Evolutionary conservation across 1,140 invertebrate species (phyloP).

Genomic region (Lepidurus packardi): DNA sequence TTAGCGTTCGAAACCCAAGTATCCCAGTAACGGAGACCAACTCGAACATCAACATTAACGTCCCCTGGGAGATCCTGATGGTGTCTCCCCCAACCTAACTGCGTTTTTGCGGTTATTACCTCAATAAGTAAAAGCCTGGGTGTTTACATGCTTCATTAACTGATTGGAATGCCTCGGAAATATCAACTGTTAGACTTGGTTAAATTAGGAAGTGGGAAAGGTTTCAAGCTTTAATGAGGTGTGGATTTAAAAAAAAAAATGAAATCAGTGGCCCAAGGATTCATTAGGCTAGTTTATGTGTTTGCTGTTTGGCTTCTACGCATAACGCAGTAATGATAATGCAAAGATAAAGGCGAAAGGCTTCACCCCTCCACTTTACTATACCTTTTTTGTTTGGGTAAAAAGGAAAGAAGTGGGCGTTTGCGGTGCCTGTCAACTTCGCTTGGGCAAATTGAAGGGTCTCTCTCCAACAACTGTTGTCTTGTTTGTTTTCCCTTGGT

Average conservation of each 20-base stretch:
- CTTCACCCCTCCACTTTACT: background rate
- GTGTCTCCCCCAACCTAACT: background rate
- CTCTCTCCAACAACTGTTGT: constrained; percentile 21
- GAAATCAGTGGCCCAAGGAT: background rate
- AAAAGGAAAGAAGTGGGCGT: constrained; percentile 18
- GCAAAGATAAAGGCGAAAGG: background rate
- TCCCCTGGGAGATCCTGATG: background rate
- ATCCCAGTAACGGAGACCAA: background rate
- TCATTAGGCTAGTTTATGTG: background rate
- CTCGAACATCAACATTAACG: background rate
- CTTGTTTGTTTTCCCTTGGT: background rate
- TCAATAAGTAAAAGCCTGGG: background rate
- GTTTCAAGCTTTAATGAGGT: background rate
- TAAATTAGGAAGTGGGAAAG: background rate
- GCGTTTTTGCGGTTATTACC: background rate
- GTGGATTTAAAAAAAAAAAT: background rate
- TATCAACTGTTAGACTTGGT: background rate
- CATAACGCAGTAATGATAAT: background rate
- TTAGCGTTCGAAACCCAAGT: background rate
- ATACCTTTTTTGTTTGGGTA: background rate
- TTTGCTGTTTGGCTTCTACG: background rate
- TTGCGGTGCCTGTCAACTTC: background rate
- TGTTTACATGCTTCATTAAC: constrained; percentile 22
- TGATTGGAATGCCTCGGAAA: background rate
- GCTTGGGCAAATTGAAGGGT: constrained; percentile 12